A percentile compares a stretch with the other conserved stretches of the same genome.
These are phyloP conservation scores for Himalopsyche tibetana DNA, from an alignment of 2,888 invertebrate species.

Conservation along the genomic window DNA sequence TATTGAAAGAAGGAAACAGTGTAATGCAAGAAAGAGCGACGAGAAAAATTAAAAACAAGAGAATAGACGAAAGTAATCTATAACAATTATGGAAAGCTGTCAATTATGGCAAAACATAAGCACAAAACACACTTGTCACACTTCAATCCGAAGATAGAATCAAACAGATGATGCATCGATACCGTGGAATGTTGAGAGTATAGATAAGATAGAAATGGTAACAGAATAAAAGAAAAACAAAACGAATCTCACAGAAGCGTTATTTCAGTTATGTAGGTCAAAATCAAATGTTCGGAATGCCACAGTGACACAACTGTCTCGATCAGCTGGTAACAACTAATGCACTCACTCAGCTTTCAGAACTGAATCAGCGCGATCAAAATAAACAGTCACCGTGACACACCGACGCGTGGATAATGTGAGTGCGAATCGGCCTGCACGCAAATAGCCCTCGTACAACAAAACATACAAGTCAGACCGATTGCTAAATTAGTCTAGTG, in stretches of 20 bases:
- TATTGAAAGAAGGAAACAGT: background rate
- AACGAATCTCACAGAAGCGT: slow-evolving; percentile 52
- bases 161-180: slow-evolving; percentile 2
- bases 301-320: slow-evolving; percentile 52
- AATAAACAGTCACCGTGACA: slow-evolving; percentile 54
- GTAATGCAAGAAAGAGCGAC: background rate
- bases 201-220: background rate
- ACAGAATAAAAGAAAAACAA: slow-evolving; percentile 8
- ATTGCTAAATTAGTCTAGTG: slow-evolving; percentile 50
- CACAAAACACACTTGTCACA: slow-evolving; percentile 34
- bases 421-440: slow-evolving; percentile 51
- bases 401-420: slow-evolving; percentile 44
- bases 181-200: slow-evolving; percentile 18
- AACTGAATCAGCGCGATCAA: slow-evolving; percentile 56
- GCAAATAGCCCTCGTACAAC: slow-evolving; percentile 49
- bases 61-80: background rate
- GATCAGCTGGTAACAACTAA: background rate
- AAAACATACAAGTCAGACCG: slow-evolving; percentile 47
- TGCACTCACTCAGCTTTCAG: slow-evolving; percentile 32
- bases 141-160: background rate
- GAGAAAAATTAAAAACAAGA: background rate
- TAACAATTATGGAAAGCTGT: background rate
- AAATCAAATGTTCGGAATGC: slow-evolving; percentile 58
- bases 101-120: background rate
- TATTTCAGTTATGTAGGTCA: slow-evolving; percentile 60